Evolutionary conservation across 2,888 invertebrate species (phyloP), one percentile per base, ranked within the genome.

Genomic region (Xestia ashworthii): DNA sequence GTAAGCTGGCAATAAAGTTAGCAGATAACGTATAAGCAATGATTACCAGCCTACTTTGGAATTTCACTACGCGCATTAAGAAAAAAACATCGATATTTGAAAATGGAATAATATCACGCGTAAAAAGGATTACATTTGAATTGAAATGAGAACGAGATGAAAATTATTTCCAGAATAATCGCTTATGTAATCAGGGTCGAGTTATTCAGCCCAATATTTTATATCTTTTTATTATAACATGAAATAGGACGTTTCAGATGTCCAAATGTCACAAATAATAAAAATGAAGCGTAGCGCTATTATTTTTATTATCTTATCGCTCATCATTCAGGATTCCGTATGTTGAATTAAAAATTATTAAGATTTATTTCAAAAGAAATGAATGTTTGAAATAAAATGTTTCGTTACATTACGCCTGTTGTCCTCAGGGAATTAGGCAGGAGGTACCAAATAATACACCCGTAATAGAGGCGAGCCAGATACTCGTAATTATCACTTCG

Each of bases 271-370:
- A 78, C 48, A 72, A 73, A 84, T 81, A 65, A 75, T 74, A 84
- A 84, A 84, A 84, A 58, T 73, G 64, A n/a, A 60, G 38, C 22
- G 69, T 67, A 69, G 12, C 41, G 74, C 53, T 78, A 75, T 79
- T 76, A 77, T 44, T 80, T 86, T 85, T 78, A 82, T 80, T 78
- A 74, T 78, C 55, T 53, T 81, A 70, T 69, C 68, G 12, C 55
- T 78, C 80, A 78, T 75, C 64, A 5, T 74, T 81, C 46, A 44
- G 84, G 71, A 78, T 81, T 75, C 77, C 48, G 69, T 62, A 12
- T 5, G 19, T 53, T 19, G 0, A 0, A 11, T 41, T 8, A 0
- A 38, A 32, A 50, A 32, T 5, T 3, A 9, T 11, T 8, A 32
- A 3, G 38, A 22, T 1, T 12, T 0, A 5, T 55, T n/a, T 22